phyloP scores from a whole-genome alignment of 2,797 vertebrate genomes.

The Urocyon cinereoargenteus region DNA sequence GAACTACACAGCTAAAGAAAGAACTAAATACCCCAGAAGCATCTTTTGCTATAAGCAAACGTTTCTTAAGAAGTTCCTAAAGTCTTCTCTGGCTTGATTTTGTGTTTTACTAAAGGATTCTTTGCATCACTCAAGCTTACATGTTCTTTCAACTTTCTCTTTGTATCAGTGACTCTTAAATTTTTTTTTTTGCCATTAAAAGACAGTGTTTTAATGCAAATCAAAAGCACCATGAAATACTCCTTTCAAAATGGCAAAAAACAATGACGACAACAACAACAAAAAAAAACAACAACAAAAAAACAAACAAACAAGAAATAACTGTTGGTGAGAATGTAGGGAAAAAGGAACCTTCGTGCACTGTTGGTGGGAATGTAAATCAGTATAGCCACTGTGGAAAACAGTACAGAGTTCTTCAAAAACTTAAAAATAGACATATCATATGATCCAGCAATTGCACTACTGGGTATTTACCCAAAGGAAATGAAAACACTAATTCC shows the following conservation, averaged over 20 bases:
- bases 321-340: background rate
- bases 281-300: background rate
- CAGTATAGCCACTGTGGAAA: background rate
- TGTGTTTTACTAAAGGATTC: background rate
- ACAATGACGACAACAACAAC: background rate
- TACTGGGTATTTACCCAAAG: background rate
- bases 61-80: background rate
- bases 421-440: background rate
- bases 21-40: background rate
- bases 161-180: background rate
- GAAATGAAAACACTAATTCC: background rate
- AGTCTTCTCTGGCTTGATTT: background rate
- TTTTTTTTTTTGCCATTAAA: background rate
- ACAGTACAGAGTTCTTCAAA: background rate
- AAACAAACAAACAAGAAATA: background rate
- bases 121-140: background rate
- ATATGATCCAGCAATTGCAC: background rate
- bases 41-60: background rate
- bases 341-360: background rate
- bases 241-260: background rate
- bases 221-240: background rate
- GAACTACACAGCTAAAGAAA: background rate
- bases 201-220: background rate
- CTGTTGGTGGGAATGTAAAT: background rate
- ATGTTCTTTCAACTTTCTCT: background rate